Percentiles rank a stretch among this genome's conserved stretches.
Evolutionary conservation across 2,888 invertebrate genomes (phyloP).

Genomic region (Patella pellucida): DNA sequence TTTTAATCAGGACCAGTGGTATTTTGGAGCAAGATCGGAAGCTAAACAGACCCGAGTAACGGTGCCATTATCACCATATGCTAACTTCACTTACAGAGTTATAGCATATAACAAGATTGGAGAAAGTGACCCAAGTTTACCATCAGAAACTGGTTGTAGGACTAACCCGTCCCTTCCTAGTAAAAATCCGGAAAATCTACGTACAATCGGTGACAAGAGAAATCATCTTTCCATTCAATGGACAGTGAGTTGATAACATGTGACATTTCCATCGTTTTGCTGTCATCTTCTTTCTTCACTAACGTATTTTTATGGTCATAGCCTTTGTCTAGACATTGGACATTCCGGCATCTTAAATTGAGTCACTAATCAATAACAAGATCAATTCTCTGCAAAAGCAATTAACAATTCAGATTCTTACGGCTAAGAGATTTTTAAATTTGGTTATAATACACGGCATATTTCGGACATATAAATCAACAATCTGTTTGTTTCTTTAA

Average conservation of each 20-base stretch:
- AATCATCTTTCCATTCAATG: conserved; percentile 66
- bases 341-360: too few relatives aligned
- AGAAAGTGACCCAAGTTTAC: conserved; percentile 64
- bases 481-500: too few relatives aligned
- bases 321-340: too few relatives aligned
- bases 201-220: conserved; percentile 62
- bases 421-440: too few relatives aligned
- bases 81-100: conserved; percentile 69
- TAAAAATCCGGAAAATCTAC: conserved; percentile 66
- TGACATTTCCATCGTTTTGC: background rate
- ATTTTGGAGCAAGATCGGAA: conserved; percentile 77
- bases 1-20: conserved; percentile 94
- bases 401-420: too few relatives aligned
- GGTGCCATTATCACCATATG: conserved; percentile 61
- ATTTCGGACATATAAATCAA: too few relatives aligned
- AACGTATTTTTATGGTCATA: too few relatives aligned
- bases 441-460: too few relatives aligned
- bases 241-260: conserved; percentile 59
- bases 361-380: too few relatives aligned
- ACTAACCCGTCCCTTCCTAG: conserved; percentile 57
- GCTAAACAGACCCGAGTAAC: conserved; percentile 53
- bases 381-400: too few relatives aligned
- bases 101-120: conserved; percentile 70
- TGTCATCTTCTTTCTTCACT: too few relatives aligned
- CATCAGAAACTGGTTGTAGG: conserved; percentile 53